Base-by-base conservation (phyloP, 2,888 invertebrate species). In the Blomia tropicalis region DNA sequence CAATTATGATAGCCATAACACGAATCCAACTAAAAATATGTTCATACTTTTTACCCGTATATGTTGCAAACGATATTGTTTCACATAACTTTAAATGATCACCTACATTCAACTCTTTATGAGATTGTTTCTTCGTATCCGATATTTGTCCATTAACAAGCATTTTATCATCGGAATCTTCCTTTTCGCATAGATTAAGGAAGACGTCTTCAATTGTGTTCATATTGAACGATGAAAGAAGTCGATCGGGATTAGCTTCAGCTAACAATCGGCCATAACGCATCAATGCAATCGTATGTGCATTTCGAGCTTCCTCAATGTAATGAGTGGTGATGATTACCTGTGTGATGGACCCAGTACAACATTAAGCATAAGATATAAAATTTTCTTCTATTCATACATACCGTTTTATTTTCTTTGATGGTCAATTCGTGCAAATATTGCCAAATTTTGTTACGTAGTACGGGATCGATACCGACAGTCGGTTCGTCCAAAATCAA, bases 401-500 rank as follows among this genome's bases (percentile, higher is more conserved):
- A 11, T 36, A 36, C 51, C 7, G 51, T 47, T 47, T 47, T 47
- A 11, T 7, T 11, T n/a, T 47, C 51, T n/a, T 47, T 7, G 14
- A 47, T 19, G 23, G 51, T 47, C 51, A 47, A 27, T 27, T 47
- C 11, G 23, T 47, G 51, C 7, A 92, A 77, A 73, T 92, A 89
- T 70, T 86, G 87, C 92, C 92, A 92, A 73, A 92, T 92, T 74
- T 88, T 89, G 64, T 0, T 70, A 66, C 74, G 68, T 1, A 92
- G 79, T 67, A 88, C 77, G 0, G 91, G 90, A 78, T 91, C 90
- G 62, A 91, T 90, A 2, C 90, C 90, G 47, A 91, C 90, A 0
- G 90, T 91, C 0, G 90, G 90, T 75, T 91, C 91, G 73, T 91
- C 91, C 66, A 91, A 79, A 74, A 91, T 91, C 66, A 91, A 77